phyloP scores from a whole-genome alignment of 2,888 invertebrate genomes.

The Gastrophysa polygoni region DNA sequence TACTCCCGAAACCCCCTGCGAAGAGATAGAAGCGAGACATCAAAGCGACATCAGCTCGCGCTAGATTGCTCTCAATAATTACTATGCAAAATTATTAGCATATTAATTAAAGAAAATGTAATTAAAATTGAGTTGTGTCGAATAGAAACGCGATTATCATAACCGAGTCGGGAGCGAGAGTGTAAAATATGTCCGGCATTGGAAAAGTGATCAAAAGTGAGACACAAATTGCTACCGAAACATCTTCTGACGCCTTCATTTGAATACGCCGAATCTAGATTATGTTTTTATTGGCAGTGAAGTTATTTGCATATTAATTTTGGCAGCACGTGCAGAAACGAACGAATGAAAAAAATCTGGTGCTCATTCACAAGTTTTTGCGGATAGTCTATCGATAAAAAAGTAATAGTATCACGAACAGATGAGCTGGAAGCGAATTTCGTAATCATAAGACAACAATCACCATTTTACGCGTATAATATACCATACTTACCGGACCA shows the following conservation, averaged over 20 bases:
- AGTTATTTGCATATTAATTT: conserved; percentile 56
- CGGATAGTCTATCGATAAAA: neutral
- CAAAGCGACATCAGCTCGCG: conserved; percentile 60
- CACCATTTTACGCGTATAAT: too few species aligned
- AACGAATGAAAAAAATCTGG: neutral
- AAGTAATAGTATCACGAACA: neutral
- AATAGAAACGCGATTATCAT: conserved; percentile 58
- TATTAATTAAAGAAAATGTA: conserved; percentile 63
- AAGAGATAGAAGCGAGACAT: conserved; percentile 46
- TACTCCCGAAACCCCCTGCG: neutral
- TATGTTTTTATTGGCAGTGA: conserved; percentile 55
- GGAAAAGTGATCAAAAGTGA: conserved; percentile 55
- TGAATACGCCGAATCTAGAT: conserved; percentile 54
- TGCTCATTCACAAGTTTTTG: neutral
- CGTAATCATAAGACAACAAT: too few species aligned
- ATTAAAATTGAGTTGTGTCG: conserved; percentile 61
- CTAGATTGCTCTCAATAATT: conserved; percentile 62
- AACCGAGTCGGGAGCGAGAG: conserved; percentile 51
- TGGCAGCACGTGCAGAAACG: conserved; percentile 27
- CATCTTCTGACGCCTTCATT: conserved; percentile 57
- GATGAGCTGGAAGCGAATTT: too few species aligned
- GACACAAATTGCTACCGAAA: conserved; percentile 55
- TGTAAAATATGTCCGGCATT: conserved; percentile 54
- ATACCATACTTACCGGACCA: too few species aligned
- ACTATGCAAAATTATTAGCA: conserved; percentile 63